These are phyloP conservation scores for Tyrannus savana DNA, from an alignment of 2,113 vertebrate species.

Conservation along the genomic window DNA sequence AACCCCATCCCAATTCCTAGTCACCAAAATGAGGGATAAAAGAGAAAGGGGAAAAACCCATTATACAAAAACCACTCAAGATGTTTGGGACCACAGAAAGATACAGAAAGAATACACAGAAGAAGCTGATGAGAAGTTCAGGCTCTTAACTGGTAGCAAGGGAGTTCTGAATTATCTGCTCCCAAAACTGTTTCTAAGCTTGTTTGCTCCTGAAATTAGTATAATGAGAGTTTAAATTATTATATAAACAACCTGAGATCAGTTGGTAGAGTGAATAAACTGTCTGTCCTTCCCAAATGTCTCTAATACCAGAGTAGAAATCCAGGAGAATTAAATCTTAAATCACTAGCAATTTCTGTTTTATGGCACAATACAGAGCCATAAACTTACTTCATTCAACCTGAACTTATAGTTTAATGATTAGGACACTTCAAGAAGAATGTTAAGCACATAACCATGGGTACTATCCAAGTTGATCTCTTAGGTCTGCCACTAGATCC, in stretches of 20 bases:
- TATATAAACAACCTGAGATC: background rate
- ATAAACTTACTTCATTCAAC: background rate
- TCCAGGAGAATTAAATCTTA: background rate
- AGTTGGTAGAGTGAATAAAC: background rate
- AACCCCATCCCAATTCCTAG: background rate
- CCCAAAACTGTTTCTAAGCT: background rate
- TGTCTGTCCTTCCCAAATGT: background rate
- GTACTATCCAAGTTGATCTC: background rate
- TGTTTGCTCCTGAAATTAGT: background rate
- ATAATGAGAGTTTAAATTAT: background rate
- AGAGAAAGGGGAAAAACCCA: rapidly evolving
- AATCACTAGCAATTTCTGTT: background rate
- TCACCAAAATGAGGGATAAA: rapidly evolving
- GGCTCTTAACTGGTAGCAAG: background rate
- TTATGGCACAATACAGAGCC: background rate
- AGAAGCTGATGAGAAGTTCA: background rate
- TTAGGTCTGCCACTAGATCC: background rate
- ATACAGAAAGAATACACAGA: background rate
- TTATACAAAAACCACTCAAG: background rate
- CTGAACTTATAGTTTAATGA: background rate
- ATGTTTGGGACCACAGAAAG: background rate
- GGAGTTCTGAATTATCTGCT: background rate
- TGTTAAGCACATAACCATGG: background rate
- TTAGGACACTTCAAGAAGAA: background rate
- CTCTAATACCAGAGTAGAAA: background rate